Base-by-base conservation (phyloP, 2,888 invertebrate genomes). In the Acanthococcus lagerstroemiae region DNA sequence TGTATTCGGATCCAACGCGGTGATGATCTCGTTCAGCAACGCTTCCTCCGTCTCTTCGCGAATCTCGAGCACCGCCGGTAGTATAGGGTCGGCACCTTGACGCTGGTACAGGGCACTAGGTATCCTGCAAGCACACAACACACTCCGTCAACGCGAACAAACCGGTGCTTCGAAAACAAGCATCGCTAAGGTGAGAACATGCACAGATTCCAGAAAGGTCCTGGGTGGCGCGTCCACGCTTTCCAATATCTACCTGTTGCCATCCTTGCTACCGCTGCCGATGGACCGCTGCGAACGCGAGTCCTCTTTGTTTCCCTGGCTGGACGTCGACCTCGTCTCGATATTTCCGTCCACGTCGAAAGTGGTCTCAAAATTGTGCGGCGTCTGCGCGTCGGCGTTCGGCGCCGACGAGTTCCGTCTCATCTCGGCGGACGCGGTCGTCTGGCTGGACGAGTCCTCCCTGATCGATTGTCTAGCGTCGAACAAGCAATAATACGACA, bases 1-100 rank as follows among this genome's bases (percentile, higher is more conserved):
- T 67, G 86, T 85, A 74, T 87, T 87, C 15, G 92, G 91, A 76
- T 93, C 94, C 70, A 94, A 82, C 71, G 94, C 87, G 37, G 88
- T 84, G 74, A 95, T 86, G 70, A 95, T 88, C 48, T 90, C 86
- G 68, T 88, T 86, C 58, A 97, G 80, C 78, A 96, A 93, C 71
- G 88, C 85, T 75, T 94, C 92, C 78, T 96, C 96, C 22, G 90
- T 90, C 71, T 92, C 92, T 78, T 96, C 95, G 24, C 92, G 87
- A 77, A 95, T 93, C 79, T 95, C 95, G 71, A 96, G 79, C 22
- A 94, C 91, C 0, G 95, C 95, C 4, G 96, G 96, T 70, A 96
- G 80, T 72, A 94, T 93, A 22, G 91, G 87, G 78, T 93, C 92
- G 72, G 87, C 87, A 2, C 90, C 90, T 60, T 84, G 81, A 58